Percentiles rank a stretch among this genome's conserved stretches.
These are phyloP conservation scores for Vannuccia rotundouncinata DNA, from an alignment of 2,888 invertebrate genomes.

Conservation along the genomic window DNA sequence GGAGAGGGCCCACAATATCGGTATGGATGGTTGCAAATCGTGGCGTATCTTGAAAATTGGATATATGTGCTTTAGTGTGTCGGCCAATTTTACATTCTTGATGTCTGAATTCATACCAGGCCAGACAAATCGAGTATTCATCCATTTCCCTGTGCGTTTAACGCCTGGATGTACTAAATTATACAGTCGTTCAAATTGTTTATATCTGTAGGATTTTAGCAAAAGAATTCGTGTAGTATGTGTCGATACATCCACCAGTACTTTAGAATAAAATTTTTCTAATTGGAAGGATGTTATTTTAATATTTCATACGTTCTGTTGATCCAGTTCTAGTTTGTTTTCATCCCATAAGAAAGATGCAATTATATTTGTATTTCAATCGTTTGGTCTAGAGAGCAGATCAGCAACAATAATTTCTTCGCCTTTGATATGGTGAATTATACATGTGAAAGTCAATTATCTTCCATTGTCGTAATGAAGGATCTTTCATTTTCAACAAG, in stretches of 20 bases:
- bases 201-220: constrained; percentile 5
- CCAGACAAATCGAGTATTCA: constrained; percentile 20
- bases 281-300: background rate
- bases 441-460: background rate
- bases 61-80: constrained; percentile 13
- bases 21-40: background rate
- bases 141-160: constrained; percentile 12
- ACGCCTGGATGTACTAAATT: constrained; percentile 20
- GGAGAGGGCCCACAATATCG: background rate
- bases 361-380: background rate
- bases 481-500: background rate
- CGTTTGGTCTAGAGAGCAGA: background rate
- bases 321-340: background rate
- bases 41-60: background rate
- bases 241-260: background rate
- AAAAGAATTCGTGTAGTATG: background rate
- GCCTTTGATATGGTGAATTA: background rate
- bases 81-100: constrained; percentile 8
- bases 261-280: background rate
- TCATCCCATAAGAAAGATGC: background rate
- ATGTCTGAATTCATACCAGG: constrained; percentile 18
- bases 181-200: background rate
- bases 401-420: background rate
- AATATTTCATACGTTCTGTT: background rate
- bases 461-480: background rate